Evolutionary conservation across 2,797 vertebrate species (phyloP).

Genomic region (Pseudotriccus pelzelni): DNA sequence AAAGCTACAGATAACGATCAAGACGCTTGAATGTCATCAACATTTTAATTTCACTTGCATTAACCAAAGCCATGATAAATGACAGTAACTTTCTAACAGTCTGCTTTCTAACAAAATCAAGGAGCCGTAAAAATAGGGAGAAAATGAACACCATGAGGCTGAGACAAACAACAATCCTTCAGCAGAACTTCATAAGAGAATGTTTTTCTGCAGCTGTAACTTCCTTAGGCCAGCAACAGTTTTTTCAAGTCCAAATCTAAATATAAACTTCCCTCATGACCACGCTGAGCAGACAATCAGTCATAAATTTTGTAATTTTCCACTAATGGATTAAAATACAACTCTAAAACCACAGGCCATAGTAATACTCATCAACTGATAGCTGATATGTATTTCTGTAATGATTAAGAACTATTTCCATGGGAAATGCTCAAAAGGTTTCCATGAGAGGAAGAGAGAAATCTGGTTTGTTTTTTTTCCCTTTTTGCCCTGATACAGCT

Average conservation of each 20-base stretch:
- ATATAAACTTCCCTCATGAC: not conserved
- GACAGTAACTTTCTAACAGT: not conserved
- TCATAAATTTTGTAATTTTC: not conserved
- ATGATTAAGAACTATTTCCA: not conserved
- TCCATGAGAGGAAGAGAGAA: not conserved
- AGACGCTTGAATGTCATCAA: not conserved
- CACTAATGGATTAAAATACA: not conserved
- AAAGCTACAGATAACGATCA: not conserved
- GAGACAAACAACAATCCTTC: not conserved
- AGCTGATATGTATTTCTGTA: not conserved
- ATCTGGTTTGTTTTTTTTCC: not conserved
- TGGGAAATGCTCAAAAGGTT: not conserved
- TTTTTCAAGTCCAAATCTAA: conserved; percentile 9
- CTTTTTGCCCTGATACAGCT: not conserved
- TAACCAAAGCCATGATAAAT: not conserved
- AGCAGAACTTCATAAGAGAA: not conserved
- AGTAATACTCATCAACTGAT: not conserved
- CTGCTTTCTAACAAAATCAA: not conserved
- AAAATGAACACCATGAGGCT: not conserved
- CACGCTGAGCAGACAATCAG: not conserved
- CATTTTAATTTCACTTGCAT: not conserved
- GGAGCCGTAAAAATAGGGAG: not conserved
- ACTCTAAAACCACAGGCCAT: not conserved
- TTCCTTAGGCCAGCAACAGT: not conserved
- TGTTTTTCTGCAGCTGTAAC: not conserved